Percentiles rank a stretch among this genome's conserved stretches.
Evolutionary conservation across 2,797 vertebrate species (phyloP).

Genomic region (Cyprinodon diabolis): DNA sequence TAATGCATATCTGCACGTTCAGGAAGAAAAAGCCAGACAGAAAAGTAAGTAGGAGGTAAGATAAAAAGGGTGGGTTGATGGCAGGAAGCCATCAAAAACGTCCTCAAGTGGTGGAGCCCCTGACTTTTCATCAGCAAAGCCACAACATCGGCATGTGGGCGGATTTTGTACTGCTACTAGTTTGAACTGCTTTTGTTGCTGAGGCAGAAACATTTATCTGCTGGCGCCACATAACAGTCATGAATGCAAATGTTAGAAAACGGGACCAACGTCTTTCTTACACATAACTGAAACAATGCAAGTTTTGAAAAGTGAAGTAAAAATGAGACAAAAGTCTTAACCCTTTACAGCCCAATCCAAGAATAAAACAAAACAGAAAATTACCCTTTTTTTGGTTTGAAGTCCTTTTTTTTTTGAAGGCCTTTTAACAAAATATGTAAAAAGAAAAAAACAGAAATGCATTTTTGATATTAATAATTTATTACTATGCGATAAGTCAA

Average conservation of each 20-base stretch:
- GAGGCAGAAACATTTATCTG: not conserved
- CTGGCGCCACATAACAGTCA: too few species aligned
- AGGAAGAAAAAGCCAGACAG: not conserved
- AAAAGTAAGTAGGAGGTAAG: conserved; percentile 28
- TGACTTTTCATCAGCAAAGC: conserved; percentile 27
- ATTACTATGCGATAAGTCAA: too few species aligned
- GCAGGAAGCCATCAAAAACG: conserved; percentile 42
- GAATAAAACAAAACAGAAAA: too few species aligned
- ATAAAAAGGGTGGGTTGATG: conserved; percentile 36
- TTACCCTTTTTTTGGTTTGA: too few species aligned
- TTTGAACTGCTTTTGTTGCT: not conserved
- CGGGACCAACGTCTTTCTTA: not conserved
- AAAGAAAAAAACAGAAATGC: too few species aligned
- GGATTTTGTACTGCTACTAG: conserved; percentile 8
- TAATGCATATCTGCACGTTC: not conserved
- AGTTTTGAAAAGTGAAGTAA: too few species aligned
- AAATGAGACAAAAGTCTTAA: too few species aligned
- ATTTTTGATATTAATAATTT: too few species aligned
- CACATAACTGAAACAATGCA: not conserved
- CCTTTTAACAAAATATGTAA: too few species aligned
- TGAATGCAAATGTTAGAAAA: conserved; percentile 6
- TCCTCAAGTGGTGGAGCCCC: not conserved
- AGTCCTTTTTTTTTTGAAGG: too few species aligned
- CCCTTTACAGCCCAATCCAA: too few species aligned
- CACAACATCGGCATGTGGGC: conserved; percentile 19